phyloP scores from a whole-genome alignment of 2,113 vertebrate genomes.

The Laterallus jamaicensis region DNA sequence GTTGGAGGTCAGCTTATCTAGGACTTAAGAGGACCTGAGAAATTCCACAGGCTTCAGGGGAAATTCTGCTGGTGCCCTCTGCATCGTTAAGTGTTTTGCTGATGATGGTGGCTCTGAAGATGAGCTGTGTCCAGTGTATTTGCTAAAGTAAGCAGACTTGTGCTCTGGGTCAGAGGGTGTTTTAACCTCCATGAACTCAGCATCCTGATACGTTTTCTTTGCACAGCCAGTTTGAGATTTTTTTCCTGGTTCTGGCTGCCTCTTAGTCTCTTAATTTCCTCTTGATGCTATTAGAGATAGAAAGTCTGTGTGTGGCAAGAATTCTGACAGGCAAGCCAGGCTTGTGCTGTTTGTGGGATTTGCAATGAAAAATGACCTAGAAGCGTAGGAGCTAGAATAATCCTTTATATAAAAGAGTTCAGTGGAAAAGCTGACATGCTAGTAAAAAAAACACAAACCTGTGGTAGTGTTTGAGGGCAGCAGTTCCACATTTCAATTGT shows the following conservation, averaged over 20 bases:
- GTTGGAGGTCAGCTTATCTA: neutral
- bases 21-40: neutral
- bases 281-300: neutral
- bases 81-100: neutral
- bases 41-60: neutral
- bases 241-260: neutral
- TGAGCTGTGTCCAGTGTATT: neutral
- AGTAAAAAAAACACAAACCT: neutral
- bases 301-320: neutral
- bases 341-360: neutral
- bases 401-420: constrained; percentile 7
- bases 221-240: neutral
- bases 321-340: neutral
- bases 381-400: constrained; percentile 18
- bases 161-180: neutral
- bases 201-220: neutral
- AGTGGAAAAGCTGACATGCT: constrained; percentile 17
- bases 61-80: neutral
- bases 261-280: neutral
- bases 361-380: neutral
- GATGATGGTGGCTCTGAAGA: neutral
- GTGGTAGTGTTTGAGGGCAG: neutral
- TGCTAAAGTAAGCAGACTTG: neutral
- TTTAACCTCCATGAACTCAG: neutral
- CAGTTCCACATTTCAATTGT: neutral